Base-by-base conservation (phyloP, 2,113 vertebrate species). In the Saguinus imperator region DNA sequence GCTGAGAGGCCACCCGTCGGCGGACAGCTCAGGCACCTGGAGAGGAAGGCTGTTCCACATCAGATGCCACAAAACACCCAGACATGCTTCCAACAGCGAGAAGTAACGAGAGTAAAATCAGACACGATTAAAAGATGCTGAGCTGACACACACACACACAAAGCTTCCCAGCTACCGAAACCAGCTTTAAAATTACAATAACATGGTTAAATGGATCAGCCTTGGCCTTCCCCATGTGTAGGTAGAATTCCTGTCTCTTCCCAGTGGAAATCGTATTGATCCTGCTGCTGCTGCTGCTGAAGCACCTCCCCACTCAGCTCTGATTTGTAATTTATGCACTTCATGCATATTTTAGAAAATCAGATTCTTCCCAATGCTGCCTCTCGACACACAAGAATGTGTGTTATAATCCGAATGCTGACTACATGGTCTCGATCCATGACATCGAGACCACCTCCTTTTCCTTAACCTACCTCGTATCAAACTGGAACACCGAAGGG, bases 141-240 rank as follows among this genome's bases (percentile, higher is more conserved):
- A 95, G 93, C 87, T 81, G 92, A 94, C 92, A 90, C 32, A 94
- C 45, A 61, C 77, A 90, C 96, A 98, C 85, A 77, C 45, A 92
- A 66, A 98, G 98, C 98, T 98, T 98, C 98, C 98, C 98, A 97
- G 97, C 97, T 97, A 97, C 94, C 84, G 72, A 98, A 95, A 96
- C n/a, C 94, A 97, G 98, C 97, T 98, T 98, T 98, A 95, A 98
- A 98, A 98, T 96, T 29, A 90, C 91, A 96, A 97, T 97, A 98
- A 98, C 98, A 99, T 99, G 99, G 99, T 99, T 99, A 98, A 98
- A 98, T 81, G 98, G 97, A 98, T 98, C 98, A 99, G 99, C 99
- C 99, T 99, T 99, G 99, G 98, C 98, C 79, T 98, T 98, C 98
- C 98, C 95, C 97, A 98, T 85, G 8, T 98, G 98, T 52, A 97